phyloP scores from a whole-genome alignment of 1,140 invertebrate species.

The Zaprionus africanus region DNA sequence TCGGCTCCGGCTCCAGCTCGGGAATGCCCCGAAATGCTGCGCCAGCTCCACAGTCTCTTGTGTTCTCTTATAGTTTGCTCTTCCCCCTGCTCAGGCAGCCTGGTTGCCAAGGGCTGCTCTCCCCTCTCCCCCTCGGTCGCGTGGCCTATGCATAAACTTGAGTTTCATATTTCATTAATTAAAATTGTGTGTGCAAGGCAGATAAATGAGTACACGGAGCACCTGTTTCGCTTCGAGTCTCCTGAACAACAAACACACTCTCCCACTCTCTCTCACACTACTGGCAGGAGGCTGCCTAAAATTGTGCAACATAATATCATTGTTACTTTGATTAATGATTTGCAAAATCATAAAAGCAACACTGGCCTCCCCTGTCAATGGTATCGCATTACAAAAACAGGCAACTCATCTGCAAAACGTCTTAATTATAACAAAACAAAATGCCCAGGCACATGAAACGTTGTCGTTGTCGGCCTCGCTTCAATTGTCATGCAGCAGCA shows the following conservation, averaged over 20 bases:
- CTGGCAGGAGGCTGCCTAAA: slow-evolving; percentile 21
- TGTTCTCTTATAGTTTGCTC: slow-evolving; percentile 56
- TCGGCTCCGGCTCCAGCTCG: slow-evolving; percentile 4
- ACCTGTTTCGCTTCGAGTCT: slow-evolving; percentile 62
- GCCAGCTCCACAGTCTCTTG: background rate
- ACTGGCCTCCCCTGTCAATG: slow-evolving; percentile 40
- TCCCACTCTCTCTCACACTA: slow-evolving; percentile 14
- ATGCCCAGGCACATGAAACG: slow-evolving; percentile 62
- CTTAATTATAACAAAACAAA: slow-evolving; percentile 78
- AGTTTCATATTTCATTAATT: slow-evolving; percentile 80
- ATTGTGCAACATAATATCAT: slow-evolving; percentile 81
- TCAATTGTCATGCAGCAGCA: slow-evolving; percentile 60
- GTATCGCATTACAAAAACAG: slow-evolving; percentile 75
- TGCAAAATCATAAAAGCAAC: slow-evolving; percentile 75
- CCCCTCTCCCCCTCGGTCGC: slow-evolving; percentile 16
- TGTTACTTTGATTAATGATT: slow-evolving; percentile 82
- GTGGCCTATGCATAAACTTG: slow-evolving; percentile 64
- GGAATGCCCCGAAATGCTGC: background rate
- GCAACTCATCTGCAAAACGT: slow-evolving; percentile 57
- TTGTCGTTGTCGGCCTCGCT: slow-evolving; percentile 51
- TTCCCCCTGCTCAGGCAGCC: background rate
- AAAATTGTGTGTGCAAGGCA: slow-evolving; percentile 66
- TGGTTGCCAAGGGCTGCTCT: slow-evolving; percentile 7
- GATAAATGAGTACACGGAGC: slow-evolving; percentile 54
- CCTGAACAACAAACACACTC: slow-evolving; percentile 56